These are phyloP conservation scores for Triplophysa bombifrons DNA, from an alignment of 2,797 vertebrate species.

Conservation along the genomic window DNA sequence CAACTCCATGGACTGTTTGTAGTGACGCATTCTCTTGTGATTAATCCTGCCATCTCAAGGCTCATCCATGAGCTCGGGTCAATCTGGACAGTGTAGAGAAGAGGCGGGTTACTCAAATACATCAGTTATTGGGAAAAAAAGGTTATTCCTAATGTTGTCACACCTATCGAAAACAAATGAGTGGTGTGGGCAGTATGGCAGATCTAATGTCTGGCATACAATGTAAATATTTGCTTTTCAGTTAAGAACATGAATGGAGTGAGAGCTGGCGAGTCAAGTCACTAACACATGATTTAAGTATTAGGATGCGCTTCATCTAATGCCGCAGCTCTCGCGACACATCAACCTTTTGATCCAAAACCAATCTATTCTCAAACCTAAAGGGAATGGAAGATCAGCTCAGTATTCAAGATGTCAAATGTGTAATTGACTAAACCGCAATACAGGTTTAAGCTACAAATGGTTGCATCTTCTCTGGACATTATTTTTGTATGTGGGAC, in stretches of 20 bases:
- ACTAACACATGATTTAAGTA: slow-evolving; percentile 13
- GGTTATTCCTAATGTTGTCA: not conserved
- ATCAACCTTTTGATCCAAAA: slow-evolving; percentile 9
- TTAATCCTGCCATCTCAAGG: slow-evolving; percentile 32
- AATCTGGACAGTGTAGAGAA: slow-evolving; percentile 33
- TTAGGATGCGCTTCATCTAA: slow-evolving; percentile 15
- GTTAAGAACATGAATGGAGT: not conserved
- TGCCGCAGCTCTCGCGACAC: not conserved
- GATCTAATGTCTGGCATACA: not conserved
- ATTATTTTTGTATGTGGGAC: slow-evolving; percentile 34
- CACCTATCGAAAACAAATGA: not conserved
- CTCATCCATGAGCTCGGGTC: slow-evolving; percentile 33
- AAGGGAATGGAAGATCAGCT: slow-evolving; percentile 9
- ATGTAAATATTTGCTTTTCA: slow-evolving; percentile 15
- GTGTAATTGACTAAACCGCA: slow-evolving; percentile 1
- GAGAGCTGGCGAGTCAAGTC: slow-evolving; percentile 14
- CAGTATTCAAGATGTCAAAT: slow-evolving; percentile 1
- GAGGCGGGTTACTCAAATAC: slow-evolving; percentile 16
- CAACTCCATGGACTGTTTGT: slow-evolving; percentile 94
- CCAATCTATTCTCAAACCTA: slow-evolving; percentile 10
- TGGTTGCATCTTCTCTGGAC: slow-evolving; percentile 1
- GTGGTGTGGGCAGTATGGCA: not conserved
- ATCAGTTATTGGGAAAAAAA: not conserved
- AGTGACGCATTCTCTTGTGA: slow-evolving; percentile 55
- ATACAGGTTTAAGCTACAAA: slow-evolving; percentile 5